phyloP scores from a whole-genome alignment of 1,140 invertebrate genomes.

The Polyergus mexicanus region DNA sequence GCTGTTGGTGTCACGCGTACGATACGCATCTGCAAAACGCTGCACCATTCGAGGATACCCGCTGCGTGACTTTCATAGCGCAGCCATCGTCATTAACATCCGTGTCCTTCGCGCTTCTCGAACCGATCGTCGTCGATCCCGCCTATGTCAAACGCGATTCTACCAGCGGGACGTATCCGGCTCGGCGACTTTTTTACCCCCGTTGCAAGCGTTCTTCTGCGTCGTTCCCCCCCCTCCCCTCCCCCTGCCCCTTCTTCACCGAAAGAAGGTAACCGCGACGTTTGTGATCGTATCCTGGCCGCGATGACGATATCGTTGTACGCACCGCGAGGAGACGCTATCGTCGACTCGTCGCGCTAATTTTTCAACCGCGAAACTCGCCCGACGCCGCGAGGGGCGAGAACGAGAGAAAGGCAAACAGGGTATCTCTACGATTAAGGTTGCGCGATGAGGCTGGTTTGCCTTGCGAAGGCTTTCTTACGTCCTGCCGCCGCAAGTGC shows the following conservation, averaged over 20 bases:
- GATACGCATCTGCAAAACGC: background rate
- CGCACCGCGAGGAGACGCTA: constrained; percentile 65
- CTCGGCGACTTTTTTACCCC: constrained; percentile 24
- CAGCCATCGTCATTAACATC: constrained; percentile 5
- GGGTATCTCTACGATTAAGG: constrained; percentile 37
- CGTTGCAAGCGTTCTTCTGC: constrained; percentile 4
- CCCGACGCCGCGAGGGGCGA: constrained; percentile 26
- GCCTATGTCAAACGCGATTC: constrained; percentile 13
- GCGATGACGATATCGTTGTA: constrained; percentile 72
- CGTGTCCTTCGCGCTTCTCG: constrained; percentile 55
- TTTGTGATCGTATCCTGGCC: constrained; percentile 59
- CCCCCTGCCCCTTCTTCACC: no score
- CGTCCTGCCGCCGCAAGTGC: constrained; percentile 69
- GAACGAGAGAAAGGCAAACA: constrained; percentile 11
- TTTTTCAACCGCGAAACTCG: constrained; percentile 62
- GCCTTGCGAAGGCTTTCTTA: constrained; percentile 83
- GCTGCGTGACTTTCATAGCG: constrained; percentile 15
- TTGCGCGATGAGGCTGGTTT: constrained; percentile 76
- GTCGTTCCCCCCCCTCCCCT: background rate
- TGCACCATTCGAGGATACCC: constrained; percentile 3
- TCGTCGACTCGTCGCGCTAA: constrained; percentile 74
- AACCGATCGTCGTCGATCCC: background rate
- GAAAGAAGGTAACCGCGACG: constrained; percentile 70
- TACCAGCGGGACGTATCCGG: constrained; percentile 3
- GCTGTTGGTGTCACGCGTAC: background rate